These are phyloP conservation scores for Hirudinaria manillensis DNA, from an alignment of 2,888 invertebrate species.

Conservation along the genomic window DNA sequence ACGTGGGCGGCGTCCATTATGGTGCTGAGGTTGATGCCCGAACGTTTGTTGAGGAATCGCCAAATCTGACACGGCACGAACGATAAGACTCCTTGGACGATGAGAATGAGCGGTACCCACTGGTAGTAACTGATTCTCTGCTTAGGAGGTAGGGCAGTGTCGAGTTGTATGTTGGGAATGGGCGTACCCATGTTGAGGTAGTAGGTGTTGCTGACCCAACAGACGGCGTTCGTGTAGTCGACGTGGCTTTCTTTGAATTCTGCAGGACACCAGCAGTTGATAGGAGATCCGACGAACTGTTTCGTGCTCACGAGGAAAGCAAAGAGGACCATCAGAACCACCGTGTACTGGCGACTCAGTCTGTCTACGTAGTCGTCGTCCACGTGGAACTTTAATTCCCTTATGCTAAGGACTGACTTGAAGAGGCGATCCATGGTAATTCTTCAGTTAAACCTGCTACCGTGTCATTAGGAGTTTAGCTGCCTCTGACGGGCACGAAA, in stretches of 20 bases:
- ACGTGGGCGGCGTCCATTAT: slow-evolving; percentile 42
- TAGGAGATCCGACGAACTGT: slow-evolving; percentile 42
- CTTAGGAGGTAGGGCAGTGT: slow-evolving; percentile 21
- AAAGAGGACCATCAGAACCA: slow-evolving; percentile 40
- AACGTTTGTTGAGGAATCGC: slow-evolving; percentile 42
- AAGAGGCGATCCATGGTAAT: slow-evolving; percentile 40
- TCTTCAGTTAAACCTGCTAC: background rate
- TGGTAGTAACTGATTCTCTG: slow-evolving; percentile 41
- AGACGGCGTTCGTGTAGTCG: slow-evolving; percentile 42
- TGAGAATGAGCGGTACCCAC: slow-evolving; percentile 42
- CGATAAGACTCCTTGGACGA: slow-evolving; percentile 40
- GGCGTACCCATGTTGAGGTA: slow-evolving; percentile 37
- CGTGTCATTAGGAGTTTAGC: background rate
- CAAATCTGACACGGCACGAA: slow-evolving; percentile 41
- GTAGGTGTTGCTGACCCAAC: slow-evolving; percentile 43
- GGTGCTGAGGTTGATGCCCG: slow-evolving; percentile 39
- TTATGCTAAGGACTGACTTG: slow-evolving; percentile 41
- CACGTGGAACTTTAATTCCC: slow-evolving; percentile 41
- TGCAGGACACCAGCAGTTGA: slow-evolving; percentile 42
- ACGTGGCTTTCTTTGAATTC: slow-evolving; percentile 40
- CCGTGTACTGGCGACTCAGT: slow-evolving; percentile 41
- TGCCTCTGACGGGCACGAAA: too few species aligned
- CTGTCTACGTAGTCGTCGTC: slow-evolving; percentile 42
- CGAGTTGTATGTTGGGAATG: slow-evolving; percentile 35
- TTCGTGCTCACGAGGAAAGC: slow-evolving; percentile 41